phyloP scores from a whole-genome alignment of 2,113 vertebrate genomes.

The Stegostoma tigrinum region DNA sequence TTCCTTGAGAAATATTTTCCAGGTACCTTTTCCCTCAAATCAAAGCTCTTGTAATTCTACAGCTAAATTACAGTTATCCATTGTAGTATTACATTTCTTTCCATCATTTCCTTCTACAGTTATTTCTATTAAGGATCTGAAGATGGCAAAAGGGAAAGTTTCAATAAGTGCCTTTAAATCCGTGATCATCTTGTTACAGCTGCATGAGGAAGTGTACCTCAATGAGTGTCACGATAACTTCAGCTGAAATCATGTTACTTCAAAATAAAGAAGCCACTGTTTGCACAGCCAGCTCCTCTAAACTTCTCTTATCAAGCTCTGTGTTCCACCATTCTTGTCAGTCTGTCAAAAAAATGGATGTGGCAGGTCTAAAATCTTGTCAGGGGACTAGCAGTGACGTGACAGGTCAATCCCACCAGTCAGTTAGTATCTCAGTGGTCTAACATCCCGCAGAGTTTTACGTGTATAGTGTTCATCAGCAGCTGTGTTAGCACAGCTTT shows the following conservation, averaged over 20 bases:
- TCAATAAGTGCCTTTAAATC: conserved; percentile 17
- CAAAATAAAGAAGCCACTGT: conserved; percentile 16
- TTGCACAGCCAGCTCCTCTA: not conserved
- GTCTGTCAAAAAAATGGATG: conserved; percentile 40
- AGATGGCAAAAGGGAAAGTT: not conserved
- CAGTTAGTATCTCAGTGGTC: conserved; percentile 46
- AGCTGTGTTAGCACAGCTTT: conserved; percentile 51
- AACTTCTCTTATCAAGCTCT: conserved; percentile 33
- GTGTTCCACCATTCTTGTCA: conserved; percentile 38
- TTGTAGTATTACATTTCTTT: not conserved
- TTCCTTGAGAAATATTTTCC: not conserved
- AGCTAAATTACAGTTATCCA: not conserved
- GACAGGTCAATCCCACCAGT: conserved; percentile 47
- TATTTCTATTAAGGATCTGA: not conserved
- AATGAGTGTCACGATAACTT: conserved; percentile 53
- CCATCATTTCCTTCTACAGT: not conserved
- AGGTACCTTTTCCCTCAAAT: not conserved
- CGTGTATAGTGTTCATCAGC: conserved; percentile 52
- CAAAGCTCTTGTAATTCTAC: not conserved
- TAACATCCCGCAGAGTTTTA: conserved; percentile 55
- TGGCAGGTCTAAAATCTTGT: conserved; percentile 43
- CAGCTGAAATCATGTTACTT: not conserved
- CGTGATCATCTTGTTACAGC: conserved; percentile 45
- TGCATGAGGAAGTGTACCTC: conserved; percentile 50
- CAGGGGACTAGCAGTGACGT: conserved; percentile 32